Percentiles rank a stretch among this genome's conserved stretches.
Evolutionary conservation across 2,888 invertebrate genomes (phyloP).

Genomic region (Pegoplata infirma): DNA sequence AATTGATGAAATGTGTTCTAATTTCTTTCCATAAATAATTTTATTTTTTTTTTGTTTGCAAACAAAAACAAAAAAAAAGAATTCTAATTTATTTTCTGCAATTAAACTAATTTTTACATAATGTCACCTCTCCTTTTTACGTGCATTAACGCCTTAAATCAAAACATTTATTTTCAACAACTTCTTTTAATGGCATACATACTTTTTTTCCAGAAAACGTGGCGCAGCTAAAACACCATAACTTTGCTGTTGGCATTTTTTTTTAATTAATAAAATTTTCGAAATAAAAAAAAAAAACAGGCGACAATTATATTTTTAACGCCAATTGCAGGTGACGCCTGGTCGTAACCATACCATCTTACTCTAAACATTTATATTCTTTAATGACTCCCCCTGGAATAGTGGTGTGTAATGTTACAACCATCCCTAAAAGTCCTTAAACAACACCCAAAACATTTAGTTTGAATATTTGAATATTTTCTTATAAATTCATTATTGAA

Average conservation of each 20-base stretch:
- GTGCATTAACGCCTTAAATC: constrained; percentile 36
- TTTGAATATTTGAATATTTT: constrained; percentile 17
- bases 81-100: constrained; percentile 47
- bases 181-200: constrained; percentile 37
- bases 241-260: constrained; percentile 57
- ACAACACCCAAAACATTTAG: constrained; percentile 8
- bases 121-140: constrained; percentile 30
- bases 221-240: constrained; percentile 45
- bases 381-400: constrained; percentile 3
- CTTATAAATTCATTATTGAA: constrained; percentile 61
- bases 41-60: background rate
- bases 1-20: too few relatives aligned
- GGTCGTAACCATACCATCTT: constrained; percentile 39
- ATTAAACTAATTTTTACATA: constrained; percentile 49
- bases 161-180: constrained; percentile 29
- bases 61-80: background rate
- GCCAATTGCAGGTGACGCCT: constrained; percentile 66
- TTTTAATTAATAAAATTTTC: constrained; percentile 65
- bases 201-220: constrained; percentile 22
- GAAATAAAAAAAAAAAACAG: constrained; percentile 35
- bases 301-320: constrained; percentile 66
- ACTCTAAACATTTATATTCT: constrained; percentile 36
- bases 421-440: constrained; percentile 14
- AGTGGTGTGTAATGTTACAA: constrained; percentile 11
- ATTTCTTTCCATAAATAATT: background rate